phyloP scores from a whole-genome alignment of 2,888 invertebrate genomes.

The Caenorhabditis uteleia region DNA sequence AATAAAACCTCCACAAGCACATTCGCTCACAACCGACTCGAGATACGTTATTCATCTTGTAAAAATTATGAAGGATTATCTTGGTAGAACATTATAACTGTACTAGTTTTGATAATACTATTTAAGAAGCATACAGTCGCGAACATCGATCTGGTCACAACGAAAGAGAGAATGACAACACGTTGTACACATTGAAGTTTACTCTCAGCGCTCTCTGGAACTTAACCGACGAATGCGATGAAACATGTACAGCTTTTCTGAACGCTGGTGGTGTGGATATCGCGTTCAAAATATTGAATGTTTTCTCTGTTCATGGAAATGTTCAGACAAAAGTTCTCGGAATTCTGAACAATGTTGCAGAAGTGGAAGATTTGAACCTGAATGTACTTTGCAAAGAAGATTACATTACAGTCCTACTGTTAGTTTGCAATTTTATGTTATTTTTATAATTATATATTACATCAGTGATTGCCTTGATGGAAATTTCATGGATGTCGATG shows the following conservation, averaged over 20 bases:
- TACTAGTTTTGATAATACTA: neutral
- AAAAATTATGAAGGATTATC: slow-evolving; percentile 39
- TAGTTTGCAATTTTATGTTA: slow-evolving; percentile 14
- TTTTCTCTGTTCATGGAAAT: slow-evolving; percentile 73
- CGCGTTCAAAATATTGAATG: slow-evolving; percentile 77
- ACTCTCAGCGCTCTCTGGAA: slow-evolving; percentile 82
- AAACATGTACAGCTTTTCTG: slow-evolving; percentile 78
- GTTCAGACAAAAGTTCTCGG: slow-evolving; percentile 82
- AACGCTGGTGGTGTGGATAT: slow-evolving; percentile 77
- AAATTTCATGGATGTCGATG: slow-evolving; percentile 27
- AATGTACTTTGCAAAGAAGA: slow-evolving; percentile 74
- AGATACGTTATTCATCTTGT: slow-evolving; percentile 73
- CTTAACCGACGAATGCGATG: slow-evolving; percentile 80
- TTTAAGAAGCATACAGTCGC: slow-evolving; percentile 15
- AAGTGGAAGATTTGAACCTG: slow-evolving; percentile 75
- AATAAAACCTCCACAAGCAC: slow-evolving; percentile 78
- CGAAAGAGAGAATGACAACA: slow-evolving; percentile 63
- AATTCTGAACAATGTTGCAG: slow-evolving; percentile 80
- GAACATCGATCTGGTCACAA: slow-evolving; percentile 15
- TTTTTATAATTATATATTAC: neutral
- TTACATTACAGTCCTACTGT: slow-evolving; percentile 71
- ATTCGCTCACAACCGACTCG: slow-evolving; percentile 77
- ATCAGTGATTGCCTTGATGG: slow-evolving; percentile 46
- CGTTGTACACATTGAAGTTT: slow-evolving; percentile 80
- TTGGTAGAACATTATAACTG: slow-evolving; percentile 13